Conservation (phyloP, 2,888 invertebrate species). For the Philereme transversata region DNA sequence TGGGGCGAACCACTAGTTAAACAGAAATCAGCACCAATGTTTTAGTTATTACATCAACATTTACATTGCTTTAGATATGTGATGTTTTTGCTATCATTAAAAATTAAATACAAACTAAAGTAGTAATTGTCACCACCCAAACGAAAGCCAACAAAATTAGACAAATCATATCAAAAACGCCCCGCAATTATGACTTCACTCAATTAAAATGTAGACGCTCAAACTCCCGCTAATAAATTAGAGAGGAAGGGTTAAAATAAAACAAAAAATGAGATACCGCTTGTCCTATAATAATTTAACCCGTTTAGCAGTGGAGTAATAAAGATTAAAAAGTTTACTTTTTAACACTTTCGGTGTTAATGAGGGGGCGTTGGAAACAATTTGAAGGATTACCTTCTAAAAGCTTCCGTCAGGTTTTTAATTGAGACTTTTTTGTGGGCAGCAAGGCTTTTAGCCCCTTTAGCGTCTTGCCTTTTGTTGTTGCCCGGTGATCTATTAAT, state of each 20-base stretch:
- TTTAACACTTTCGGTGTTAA: conserved; percentile 84
- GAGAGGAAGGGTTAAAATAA: conserved; percentile 69
- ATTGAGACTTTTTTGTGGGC: conserved; percentile 83
- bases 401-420: conserved; percentile 84
- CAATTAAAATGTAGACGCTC: conserved; percentile 70
- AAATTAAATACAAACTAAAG: neutral
- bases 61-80: too few species aligned
- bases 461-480: conserved; percentile 70
- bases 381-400: conserved; percentile 84
- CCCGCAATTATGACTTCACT: conserved; percentile 69
- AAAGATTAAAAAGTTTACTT: conserved; percentile 85
- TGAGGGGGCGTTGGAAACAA: conserved; percentile 84
- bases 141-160: conserved; percentile 29
- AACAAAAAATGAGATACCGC: conserved; percentile 73
- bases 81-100: too few species aligned
- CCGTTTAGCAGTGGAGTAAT: conserved; percentile 82
- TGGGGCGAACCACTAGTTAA: too few species aligned
- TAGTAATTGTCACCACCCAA: conserved; percentile 23
- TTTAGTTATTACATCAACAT: too few species aligned
- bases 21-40: too few species aligned
- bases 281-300: conserved; percentile 81
- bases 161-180: conserved; percentile 57
- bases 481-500: conserved; percentile 79
- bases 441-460: conserved; percentile 82
- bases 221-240: conserved; percentile 73